Base-by-base conservation (phyloP, 2,888 invertebrate genomes). In the Caenorhabditis sulstoni region DNA sequence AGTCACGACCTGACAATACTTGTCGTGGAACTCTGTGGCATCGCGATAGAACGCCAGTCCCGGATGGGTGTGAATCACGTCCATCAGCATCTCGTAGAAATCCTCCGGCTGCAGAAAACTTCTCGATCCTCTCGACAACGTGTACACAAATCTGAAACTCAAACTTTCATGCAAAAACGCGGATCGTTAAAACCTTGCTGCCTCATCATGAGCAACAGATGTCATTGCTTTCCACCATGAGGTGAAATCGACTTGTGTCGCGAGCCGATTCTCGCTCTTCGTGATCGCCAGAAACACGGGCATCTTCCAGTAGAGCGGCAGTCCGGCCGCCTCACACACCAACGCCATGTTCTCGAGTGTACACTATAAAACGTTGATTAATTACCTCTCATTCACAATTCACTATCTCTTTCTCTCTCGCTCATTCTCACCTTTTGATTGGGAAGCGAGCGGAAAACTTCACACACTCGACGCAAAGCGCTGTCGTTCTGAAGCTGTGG, bases 1-100 rank as follows among this genome's bases (percentile, higher is more conserved):
- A 90, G 97, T 96, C 90, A 98, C 98, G 91, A 98, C 98, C 92
- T 97, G 96, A 87, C 98, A 95, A 91, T 98, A 99, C 93, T 97
- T 94, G 80, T 96, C 96, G 93, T 99, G 98, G 92, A 99, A 99
- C 92, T 99, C 98, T 0, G 95, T 95, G 75, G 98, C 97, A 91
- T 97, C 96, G 91, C 96, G 95, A 74, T 99, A 93, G 93, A 99
- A 99, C 81, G 95, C 95, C 85, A 99, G 93, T 55, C 99, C 98
- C 3, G 89, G 89, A 68, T 90, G 87, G 1, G 96, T 95, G 90
- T 96, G 95, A 91, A 98, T 94, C 92, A 99, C 97, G 90, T 97
- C 96, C 0, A 96, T 95, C 37, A 92, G 87, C 64, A 93, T 87
- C 82, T 96, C 94, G 90, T 96, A 94, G 91, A 98, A 94, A 92